A percentile compares a stretch with the other conserved stretches of the same genome.
Evolutionary conservation across 2,113 vertebrate genomes (phyloP).

Genomic region (Macquaria australasica): DNA sequence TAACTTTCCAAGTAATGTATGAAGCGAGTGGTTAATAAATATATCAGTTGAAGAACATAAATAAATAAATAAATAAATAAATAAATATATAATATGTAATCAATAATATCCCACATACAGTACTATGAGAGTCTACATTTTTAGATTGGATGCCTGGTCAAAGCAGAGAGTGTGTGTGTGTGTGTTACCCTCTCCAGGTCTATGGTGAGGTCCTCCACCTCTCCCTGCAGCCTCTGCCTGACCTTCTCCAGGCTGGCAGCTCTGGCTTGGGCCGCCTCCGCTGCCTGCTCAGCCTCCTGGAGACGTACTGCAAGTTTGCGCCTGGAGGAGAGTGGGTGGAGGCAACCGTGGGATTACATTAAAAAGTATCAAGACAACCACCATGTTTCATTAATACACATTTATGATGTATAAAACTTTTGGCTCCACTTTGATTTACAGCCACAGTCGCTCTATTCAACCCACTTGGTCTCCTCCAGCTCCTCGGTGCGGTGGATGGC

Average conservation of each 20-base stretch:
- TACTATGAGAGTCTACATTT: background rate
- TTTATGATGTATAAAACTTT: background rate
- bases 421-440: background rate
- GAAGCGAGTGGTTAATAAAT: too few species aligned
- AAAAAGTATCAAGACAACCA: background rate
- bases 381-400: background rate
- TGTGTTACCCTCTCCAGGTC: conserved; percentile 80
- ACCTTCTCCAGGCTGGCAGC: conserved; percentile 81
- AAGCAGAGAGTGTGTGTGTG: background rate
- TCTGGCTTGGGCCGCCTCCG: conserved; percentile 76
- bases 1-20: too few species aligned
- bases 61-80: too few species aligned
- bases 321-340: conserved; percentile 47
- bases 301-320: conserved; percentile 80
- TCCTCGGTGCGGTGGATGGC: conserved; percentile 81
- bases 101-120: background rate
- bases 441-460: background rate
- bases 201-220: conserved; percentile 82
- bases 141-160: too few species aligned
- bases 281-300: conserved; percentile 81
- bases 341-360: conserved; percentile 3
- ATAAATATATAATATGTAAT: background rate
- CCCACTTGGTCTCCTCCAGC: conserved; percentile 85
- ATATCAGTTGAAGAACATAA: too few species aligned
- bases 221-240: conserved; percentile 84